Evolutionary conservation across 2,113 vertebrate species (phyloP).

Genomic region (Mobula hypostoma): DNA sequence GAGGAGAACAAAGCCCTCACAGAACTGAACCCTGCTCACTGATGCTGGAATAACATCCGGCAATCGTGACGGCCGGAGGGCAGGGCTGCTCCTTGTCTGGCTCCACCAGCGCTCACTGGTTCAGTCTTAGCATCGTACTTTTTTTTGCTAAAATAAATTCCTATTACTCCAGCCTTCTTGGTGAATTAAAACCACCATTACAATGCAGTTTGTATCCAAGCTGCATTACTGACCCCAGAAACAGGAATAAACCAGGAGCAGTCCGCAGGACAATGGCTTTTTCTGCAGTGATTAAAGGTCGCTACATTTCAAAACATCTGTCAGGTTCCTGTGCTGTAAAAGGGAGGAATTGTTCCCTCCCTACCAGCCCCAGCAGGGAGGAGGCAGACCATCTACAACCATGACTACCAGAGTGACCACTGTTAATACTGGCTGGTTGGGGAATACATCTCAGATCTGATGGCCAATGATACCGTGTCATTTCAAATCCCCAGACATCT

Average conservation of each 20-base stretch:
- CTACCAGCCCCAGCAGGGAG: background rate
- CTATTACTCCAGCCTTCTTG: background rate
- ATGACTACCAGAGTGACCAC: background rate
- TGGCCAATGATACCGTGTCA: background rate
- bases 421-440: background rate
- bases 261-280: background rate
- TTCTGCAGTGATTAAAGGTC: background rate
- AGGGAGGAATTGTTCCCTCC: background rate
- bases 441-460: background rate
- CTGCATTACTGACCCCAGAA: background rate
- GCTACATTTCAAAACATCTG: background rate
- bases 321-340: too few relatives aligned
- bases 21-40: too few relatives aligned
- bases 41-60: too few relatives aligned
- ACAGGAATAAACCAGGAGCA: background rate
- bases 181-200: background rate
- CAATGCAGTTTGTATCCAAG: background rate
- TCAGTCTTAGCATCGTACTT: background rate
- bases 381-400: background rate
- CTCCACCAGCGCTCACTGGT: background rate
- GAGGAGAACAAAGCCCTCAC: too few relatives aligned
- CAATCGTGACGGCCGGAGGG: background rate
- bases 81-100: background rate
- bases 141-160: background rate
- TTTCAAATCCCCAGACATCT: background rate